Base-by-base conservation (phyloP, 2,797 vertebrate species). In the Xerus rutilus region DNA sequence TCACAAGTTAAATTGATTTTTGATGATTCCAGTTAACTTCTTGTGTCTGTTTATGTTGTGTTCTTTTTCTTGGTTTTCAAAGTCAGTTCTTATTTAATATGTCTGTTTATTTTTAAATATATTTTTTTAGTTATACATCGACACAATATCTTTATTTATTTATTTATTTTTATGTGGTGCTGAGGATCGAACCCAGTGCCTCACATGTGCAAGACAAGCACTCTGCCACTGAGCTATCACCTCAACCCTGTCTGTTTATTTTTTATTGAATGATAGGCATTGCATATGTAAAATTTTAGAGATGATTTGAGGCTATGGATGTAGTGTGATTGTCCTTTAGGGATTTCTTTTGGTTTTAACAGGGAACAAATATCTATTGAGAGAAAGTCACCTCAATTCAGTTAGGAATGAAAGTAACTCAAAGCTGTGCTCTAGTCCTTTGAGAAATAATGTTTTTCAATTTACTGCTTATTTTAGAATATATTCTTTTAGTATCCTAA, bases 1-100 rank as follows among this genome's bases (percentile, higher is more conserved):
- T 91, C 14, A n/a, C 10, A 93, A 20, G 32, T 95, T 64, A 91
- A 86, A 87, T 15, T 91, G 20, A 86, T 21, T 47, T 89, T 43
- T 92, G 72, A 78, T 88, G 79, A 65, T 73, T 83, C 15, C 0
- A 89, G 1, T 72, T 52, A 30, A 69, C 18, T 64, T 65, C 13
- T 93, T 65, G 78, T 57, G 7, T 65, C 49, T 79, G 6, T 47
- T 86, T 76, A 57, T 77, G 21, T 73, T 84, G 17, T 65, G 20
- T 15, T 72, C 70, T 74, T 86, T 43, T n/a, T 52, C 30, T 84
- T 73, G 52, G 11, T n/a, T 95, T 93, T 79, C 47, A 73, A 62
- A 62, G 9, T 72, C 30, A 18, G 18, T 88, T 79, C 30, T 78
- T 87, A 65, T 21, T 93, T 70, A 35, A 18, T 43, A 43, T 79